phyloP scores from a whole-genome alignment of 2,797 vertebrate genomes.

The Sebastes trivittatus region DNA sequence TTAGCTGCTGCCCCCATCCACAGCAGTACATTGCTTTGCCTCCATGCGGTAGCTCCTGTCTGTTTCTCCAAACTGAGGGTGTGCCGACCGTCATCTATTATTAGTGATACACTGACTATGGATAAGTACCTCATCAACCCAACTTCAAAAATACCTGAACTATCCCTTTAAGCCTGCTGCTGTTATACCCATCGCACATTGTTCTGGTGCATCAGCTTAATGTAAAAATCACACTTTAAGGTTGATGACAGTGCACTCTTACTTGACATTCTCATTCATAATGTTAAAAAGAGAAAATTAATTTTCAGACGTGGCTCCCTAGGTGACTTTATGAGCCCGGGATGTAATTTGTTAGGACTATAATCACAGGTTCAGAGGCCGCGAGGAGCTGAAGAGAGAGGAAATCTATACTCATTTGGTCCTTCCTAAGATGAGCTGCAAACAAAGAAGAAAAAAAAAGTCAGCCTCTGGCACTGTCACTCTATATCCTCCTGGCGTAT shows the following conservation, averaged over 20 bases:
- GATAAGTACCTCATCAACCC: too few species aligned
- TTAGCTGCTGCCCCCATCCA: neutral
- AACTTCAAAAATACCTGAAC: neutral
- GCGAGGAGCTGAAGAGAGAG: slow-evolving; percentile 1
- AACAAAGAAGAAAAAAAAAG: neutral
- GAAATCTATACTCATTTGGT: slow-evolving; percentile 27
- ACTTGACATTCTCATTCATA: slow-evolving; percentile 7
- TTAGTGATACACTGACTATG: too few species aligned
- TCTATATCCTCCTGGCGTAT: neutral
- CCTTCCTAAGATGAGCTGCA: neutral
- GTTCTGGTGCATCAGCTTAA: neutral
- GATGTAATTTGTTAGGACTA: slow-evolving; percentile 29
- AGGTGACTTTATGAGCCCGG: slow-evolving; percentile 1
- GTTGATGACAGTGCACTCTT: neutral
- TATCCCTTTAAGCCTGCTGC: neutral
- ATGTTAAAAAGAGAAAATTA: slow-evolving; percentile 2
- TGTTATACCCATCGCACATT: neutral
- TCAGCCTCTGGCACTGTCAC: neutral
- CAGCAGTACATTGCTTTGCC: neutral
- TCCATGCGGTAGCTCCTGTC: neutral
- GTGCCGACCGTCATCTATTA: neutral
- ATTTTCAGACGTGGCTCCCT: neutral
- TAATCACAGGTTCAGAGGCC: slow-evolving; percentile 31
- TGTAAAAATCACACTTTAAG: neutral
- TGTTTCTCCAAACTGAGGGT: neutral